Percentiles rank a stretch among this genome's conserved stretches.
These are phyloP conservation scores for Drosophila pruinosa DNA, from an alignment of 1,140 invertebrate species.

Conservation along the genomic window DNA sequence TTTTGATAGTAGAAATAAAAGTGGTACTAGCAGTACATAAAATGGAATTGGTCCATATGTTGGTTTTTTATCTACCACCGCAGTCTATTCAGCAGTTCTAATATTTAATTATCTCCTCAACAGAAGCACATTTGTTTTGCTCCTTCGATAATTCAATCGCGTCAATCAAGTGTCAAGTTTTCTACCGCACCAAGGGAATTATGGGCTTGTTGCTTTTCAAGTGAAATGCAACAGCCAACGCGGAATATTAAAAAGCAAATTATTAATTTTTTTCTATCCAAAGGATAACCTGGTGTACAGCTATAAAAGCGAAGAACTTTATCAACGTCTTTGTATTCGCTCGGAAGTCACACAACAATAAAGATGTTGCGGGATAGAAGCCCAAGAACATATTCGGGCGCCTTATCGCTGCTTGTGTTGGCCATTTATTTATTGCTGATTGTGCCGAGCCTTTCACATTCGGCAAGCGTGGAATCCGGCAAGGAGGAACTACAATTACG, in stretches of 20 bases:
- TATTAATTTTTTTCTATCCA: neutral
- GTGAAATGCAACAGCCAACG: neutral
- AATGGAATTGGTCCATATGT: neutral
- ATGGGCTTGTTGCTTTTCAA: neutral
- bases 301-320: conserved; percentile 30
- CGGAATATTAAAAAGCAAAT: conserved; percentile 24
- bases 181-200: conserved; percentile 13
- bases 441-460: neutral
- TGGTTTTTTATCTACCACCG: neutral
- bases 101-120: conserved; percentile 9
- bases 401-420: conserved; percentile 14
- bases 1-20: neutral
- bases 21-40: neutral
- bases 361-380: conserved; percentile 32
- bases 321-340: conserved; percentile 1
- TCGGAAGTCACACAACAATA: conserved; percentile 3
- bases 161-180: conserved; percentile 52
- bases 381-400: neutral
- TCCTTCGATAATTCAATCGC: conserved; percentile 31
- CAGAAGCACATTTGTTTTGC: neutral
- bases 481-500: conserved; percentile 32
- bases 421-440: conserved; percentile 24
- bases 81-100: neutral
- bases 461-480: conserved; percentile 14
- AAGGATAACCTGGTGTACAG: neutral